Base-by-base conservation (phyloP, 2,797 vertebrate genomes). In the Phoeniculus purpureus region DNA sequence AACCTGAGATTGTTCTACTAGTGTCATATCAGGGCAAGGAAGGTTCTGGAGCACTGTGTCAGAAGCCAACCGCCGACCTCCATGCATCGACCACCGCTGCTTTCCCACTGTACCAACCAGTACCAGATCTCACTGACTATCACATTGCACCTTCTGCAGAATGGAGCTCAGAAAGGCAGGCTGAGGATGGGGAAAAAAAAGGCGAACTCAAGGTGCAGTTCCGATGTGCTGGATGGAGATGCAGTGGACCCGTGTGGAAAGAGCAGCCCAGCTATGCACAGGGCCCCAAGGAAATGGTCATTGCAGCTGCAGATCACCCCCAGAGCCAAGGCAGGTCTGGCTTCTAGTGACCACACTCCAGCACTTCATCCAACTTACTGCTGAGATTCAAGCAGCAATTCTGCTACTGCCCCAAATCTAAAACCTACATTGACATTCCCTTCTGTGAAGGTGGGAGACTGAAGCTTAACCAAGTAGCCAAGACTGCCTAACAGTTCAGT, bases 101-200 rank as follows among this genome's bases (percentile, higher is more conserved):
- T 27, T 88, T 56, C 78, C 45, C 56, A 37, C 37, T 37, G 37
- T 37, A 37, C 37, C 37, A 37, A 37, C 37, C 37, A 8, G 9
- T 60, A 68, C 16, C 61, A 87, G 45, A 62, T 85, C 83, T 72
- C 29, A 47, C 65, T 18, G 5, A 52, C 89, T 81, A 66, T 48
- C 23, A n/a, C 87, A 75, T 56, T 95, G 96, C 93, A 94, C 85
- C 92, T 96, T 81, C 48, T n/a, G 78, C 31, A 31, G 92, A 71
- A 95, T 52, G 85, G 81, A 88, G 71, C 85, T 92, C 75, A 94
- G 92, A 85, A 90, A 93, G 78, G 81, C 74, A 94, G 90, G 87
- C 89, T 91, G 77, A 83, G 87, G 82, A 95, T 82, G 93, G 73
- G 90, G 91, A 93, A 16, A 85, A 58, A 54, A 92, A 94, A 78